A percentile compares a stretch with the other conserved stretches of the same genome.
Conservation (phyloP, 2,797 vertebrate species). For the Alectoris magna region DNA sequence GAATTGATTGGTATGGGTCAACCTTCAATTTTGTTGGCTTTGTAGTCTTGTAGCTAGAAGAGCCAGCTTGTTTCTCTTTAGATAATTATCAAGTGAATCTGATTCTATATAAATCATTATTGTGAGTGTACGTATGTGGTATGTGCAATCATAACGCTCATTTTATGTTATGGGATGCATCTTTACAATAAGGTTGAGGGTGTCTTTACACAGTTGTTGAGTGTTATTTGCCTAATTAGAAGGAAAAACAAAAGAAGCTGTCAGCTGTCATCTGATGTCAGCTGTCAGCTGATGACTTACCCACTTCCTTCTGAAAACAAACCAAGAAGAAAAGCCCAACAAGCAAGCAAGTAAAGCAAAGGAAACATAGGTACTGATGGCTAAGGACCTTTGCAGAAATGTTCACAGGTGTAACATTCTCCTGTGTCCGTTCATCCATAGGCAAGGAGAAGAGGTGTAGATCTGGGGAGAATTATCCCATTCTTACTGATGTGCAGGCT, state of each 20-base stretch:
- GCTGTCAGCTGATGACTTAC: background rate
- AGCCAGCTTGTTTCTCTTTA: background rate
- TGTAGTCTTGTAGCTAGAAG: background rate
- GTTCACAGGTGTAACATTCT: background rate
- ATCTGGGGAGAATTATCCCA: background rate
- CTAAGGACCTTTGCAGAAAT: background rate
- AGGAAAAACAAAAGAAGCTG: background rate
- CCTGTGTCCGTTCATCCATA: background rate
- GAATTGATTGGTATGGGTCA: background rate
- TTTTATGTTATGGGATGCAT: background rate
- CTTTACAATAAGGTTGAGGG: background rate
- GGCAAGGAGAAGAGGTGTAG: background rate
- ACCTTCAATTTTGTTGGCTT: background rate
- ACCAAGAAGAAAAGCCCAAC: background rate
- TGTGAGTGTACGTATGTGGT: background rate
- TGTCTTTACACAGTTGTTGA: background rate
- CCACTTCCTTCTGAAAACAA: background rate
- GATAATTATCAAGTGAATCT: conserved; percentile 25
- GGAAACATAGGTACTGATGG: background rate
- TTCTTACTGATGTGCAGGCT: background rate
- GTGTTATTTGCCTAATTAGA: background rate
- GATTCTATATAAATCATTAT: background rate
- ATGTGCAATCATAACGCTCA: background rate
- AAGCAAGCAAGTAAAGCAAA: background rate
- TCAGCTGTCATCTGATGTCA: too few species aligned